Evolutionary conservation across 2,797 vertebrate species (phyloP).

Genomic region (Pyrocephalus nanus): DNA sequence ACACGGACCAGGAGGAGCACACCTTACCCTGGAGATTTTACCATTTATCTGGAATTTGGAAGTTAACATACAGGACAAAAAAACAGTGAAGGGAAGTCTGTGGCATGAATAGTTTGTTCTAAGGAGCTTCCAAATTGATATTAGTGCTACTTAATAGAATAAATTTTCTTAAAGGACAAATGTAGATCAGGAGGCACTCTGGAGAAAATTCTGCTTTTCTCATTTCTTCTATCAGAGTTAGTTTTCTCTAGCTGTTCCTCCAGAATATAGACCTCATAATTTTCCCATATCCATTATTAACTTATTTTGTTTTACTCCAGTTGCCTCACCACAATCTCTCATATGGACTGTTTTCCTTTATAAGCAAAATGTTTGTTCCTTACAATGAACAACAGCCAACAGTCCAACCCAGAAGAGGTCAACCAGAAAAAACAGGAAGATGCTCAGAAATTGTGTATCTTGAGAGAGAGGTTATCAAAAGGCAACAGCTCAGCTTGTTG

Average conservation of each 20-base stretch:
- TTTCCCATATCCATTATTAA: not conserved
- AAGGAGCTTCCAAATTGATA: not conserved
- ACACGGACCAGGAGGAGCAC: not conserved
- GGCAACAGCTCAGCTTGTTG: not conserved
- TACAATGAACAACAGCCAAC: not conserved
- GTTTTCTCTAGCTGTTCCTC: not conserved
- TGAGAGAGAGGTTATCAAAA: not conserved
- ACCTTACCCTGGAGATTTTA: not conserved
- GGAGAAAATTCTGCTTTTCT: not conserved
- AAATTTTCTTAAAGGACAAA: not conserved
- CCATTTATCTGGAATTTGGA: not conserved
- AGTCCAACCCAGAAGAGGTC: not conserved
- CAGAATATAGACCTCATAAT: not conserved
- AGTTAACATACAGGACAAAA: not conserved
- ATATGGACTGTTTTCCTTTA: not conserved
- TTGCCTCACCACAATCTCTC: not conserved
- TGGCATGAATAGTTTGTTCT: not conserved
- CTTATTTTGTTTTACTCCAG: not conserved
- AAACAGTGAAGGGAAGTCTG: not conserved
- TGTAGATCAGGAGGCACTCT: not conserved
- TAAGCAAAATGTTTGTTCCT: not conserved
- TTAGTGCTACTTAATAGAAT: not conserved
- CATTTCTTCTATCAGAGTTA: not conserved
- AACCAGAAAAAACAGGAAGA: not conserved
- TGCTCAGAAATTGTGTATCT: not conserved